Base-by-base conservation (phyloP, 2,113 vertebrate species). In the Bostrychus sinensis region DNA sequence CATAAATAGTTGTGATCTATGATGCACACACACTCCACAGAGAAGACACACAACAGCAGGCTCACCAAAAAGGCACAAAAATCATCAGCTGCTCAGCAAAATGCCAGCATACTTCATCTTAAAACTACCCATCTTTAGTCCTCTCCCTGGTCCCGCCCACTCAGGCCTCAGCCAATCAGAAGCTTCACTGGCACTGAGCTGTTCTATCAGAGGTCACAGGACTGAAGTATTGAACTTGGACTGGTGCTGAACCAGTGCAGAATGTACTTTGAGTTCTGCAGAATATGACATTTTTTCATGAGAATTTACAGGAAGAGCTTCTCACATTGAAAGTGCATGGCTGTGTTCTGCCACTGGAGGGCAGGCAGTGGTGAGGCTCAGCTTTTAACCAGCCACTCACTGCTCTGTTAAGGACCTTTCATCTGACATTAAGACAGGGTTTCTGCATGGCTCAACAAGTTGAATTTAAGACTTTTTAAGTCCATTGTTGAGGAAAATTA, bases 31-130 rank as follows among this genome's bases (percentile, higher is more conserved):
- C 57, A 30, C 48, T 74, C 72, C 75, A 50, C 53, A 28, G 46
- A 53, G 5, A 30, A 2, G 3, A 53, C 45, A 62, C 56, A 72
- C 50, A 46, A 56, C 56, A 82, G 80, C 88, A 86, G 83, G 84
- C 51, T n/a, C 73, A 25, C 50, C 69, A 79, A 61, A 72, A 91
- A 92, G 90, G 90, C 89, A 91, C 91, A 82, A 72, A 82, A 83
- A 80, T 72, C 66, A 77, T 78, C 70, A 62, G 72, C 55, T 72
- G 67, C 77, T 48, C 36, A 62, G 76, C 69, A 16, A 32, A 9
- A 72, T 1, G 39, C 62, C 51, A 3, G 32, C 57, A 46, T 62
- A 59, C 58, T 2, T 64, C 60, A 22, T 75, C 57, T 36, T 14
- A n/a, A n/a, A n/a, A n/a, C n/a, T n/a, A n/a, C n/a, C n/a, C n/a